A percentile compares a stretch with the other conserved stretches of the same genome.
phyloP scores from a whole-genome alignment of 2,113 vertebrate genomes.

The Aptenodytes patagonicus region DNA sequence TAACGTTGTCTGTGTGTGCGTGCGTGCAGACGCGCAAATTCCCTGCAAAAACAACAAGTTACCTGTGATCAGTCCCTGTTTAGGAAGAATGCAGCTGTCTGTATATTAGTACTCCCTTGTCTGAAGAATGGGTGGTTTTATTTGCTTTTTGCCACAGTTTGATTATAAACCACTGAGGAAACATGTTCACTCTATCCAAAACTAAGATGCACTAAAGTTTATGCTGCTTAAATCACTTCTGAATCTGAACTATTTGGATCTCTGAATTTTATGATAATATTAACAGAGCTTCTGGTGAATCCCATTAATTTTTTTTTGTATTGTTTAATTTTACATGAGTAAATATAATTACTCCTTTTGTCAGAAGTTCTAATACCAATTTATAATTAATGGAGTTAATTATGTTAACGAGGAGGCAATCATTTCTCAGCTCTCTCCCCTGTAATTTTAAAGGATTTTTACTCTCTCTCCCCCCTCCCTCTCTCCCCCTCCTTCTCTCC shows the following conservation, averaged over 20 bases:
- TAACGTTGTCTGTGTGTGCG: neutral
- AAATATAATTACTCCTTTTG: slow-evolving; percentile 85
- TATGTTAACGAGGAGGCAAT: slow-evolving; percentile 80
- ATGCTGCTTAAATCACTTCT: slow-evolving; percentile 62
- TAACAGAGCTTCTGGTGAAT: slow-evolving; percentile 72
- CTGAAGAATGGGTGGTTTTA: neutral
- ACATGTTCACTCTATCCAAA: neutral
- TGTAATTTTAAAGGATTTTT: too few species aligned
- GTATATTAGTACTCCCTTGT: neutral
- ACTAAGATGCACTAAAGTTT: slow-evolving; percentile 52
- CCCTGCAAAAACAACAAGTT: neutral
- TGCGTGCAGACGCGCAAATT: neutral
- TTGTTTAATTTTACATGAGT: slow-evolving; percentile 83
- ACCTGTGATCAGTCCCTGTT: neutral
- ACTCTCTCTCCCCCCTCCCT: too few species aligned
- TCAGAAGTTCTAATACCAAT: slow-evolving; percentile 81
- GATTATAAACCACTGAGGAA: slow-evolving; percentile 44
- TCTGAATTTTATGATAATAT: slow-evolving; percentile 74
- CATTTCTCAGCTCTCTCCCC: too few species aligned
- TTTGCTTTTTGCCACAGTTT: neutral
- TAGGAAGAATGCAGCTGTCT: neutral
- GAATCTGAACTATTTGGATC: slow-evolving; percentile 61
- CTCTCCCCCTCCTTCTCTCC: too few species aligned
- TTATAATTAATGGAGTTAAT: slow-evolving; percentile 84
- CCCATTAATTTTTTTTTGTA: slow-evolving; percentile 60